These are phyloP conservation scores for Sthenelais limicola DNA, from an alignment of 2,888 invertebrate genomes.

Conservation along the genomic window DNA sequence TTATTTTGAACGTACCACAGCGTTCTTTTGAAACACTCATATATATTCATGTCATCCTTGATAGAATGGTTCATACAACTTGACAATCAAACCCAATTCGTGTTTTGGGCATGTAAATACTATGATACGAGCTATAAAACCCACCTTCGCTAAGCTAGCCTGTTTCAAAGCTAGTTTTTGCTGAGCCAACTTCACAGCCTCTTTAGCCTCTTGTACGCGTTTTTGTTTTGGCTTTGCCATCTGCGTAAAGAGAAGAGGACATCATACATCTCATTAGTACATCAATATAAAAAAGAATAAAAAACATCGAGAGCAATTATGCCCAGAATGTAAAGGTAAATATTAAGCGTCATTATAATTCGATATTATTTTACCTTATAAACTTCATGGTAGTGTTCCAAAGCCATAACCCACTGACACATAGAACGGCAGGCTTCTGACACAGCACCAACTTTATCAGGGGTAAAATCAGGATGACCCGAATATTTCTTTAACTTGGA, in stretches of 20 bases:
- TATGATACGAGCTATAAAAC: no score
- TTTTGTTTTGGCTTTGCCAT: slow-evolving; percentile 72
- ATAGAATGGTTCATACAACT: no score
- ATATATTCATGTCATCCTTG: no score
- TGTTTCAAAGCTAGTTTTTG: slow-evolving; percentile 69
- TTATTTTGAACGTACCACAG: no score
- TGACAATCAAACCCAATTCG: no score
- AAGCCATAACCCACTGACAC: slow-evolving; percentile 71
- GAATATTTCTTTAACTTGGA: slow-evolving; percentile 68
- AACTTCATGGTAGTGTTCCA: slow-evolving; percentile 71
- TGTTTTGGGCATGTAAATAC: no score
- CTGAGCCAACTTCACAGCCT: slow-evolving; percentile 69
- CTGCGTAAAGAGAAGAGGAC: slow-evolving; percentile 52
- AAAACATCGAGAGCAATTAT: no score
- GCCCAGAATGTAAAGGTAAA: no score
- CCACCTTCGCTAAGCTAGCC: slow-evolving; percentile 68
- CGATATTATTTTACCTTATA: no score
- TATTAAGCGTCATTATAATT: no score
- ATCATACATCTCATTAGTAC: neutral
- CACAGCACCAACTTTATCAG: slow-evolving; percentile 68
- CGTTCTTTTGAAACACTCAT: no score
- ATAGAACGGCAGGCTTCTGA: slow-evolving; percentile 70
- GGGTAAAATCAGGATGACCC: slow-evolving; percentile 68
- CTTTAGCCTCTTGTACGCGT: slow-evolving; percentile 69
- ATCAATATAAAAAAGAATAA: neutral